Conservation (phyloP, 2,888 invertebrate species). For the Drosophila basisetae region DNA sequence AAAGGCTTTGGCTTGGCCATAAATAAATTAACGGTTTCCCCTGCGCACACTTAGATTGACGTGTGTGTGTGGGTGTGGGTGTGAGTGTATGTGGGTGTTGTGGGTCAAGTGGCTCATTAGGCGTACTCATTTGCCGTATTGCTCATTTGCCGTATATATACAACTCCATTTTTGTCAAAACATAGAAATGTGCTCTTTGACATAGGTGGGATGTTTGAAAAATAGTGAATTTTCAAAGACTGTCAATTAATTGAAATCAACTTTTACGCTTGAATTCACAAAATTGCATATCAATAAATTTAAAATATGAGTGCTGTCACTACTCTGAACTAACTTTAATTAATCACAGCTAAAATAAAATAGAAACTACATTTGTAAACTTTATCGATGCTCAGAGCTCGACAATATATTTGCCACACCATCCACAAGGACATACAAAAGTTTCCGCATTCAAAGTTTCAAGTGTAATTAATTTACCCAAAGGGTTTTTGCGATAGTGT, state of each 20-base stretch:
- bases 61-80: not conserved
- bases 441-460: not conserved
- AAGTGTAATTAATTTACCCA: not conserved
- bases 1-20: constrained; percentile 32
- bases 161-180: not conserved
- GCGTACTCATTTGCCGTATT: constrained; percentile 51
- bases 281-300: not conserved
- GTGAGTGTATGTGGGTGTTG: not conserved
- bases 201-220: constrained; percentile 3
- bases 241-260: constrained; percentile 27
- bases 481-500: not conserved
- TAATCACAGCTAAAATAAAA: not conserved
- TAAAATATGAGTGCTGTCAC: not conserved
- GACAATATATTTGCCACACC: too few species aligned
- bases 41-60: not conserved
- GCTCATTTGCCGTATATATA: too few species aligned
- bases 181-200: not conserved
- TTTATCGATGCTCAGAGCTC: not conserved
- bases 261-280: not conserved
- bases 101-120: constrained; percentile 48
- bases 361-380: not conserved
- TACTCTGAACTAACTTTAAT: not conserved
- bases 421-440: not conserved
- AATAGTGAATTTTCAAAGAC: constrained; percentile 19
- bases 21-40: constrained; percentile 61